Conservation (phyloP, 2,113 vertebrate genomes). For the Phalacrocorax aristotelis region DNA sequence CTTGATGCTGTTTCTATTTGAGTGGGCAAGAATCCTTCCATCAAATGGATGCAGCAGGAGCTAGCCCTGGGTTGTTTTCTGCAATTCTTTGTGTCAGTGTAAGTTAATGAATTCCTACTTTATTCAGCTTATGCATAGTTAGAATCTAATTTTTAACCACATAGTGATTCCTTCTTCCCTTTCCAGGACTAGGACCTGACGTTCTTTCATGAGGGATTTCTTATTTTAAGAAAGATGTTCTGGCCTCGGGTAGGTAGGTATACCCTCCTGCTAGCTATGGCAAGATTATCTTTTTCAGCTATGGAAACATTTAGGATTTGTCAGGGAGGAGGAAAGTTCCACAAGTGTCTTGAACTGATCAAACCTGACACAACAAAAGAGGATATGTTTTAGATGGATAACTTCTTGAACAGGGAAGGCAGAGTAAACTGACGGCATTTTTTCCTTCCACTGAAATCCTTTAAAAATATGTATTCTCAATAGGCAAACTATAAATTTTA, state of each 20-base stretch:
- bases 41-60: background rate
- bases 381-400: background rate
- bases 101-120: background rate
- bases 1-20: background rate
- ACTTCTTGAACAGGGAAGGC: background rate
- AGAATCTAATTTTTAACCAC: background rate
- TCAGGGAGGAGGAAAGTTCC: background rate
- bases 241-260: background rate
- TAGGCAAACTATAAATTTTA: background rate
- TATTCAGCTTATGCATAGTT: background rate
- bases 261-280: background rate
- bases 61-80: background rate
- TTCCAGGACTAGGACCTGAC: background rate
- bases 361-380: background rate
- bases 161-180: background rate
- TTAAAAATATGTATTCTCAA: background rate
- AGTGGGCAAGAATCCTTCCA: background rate
- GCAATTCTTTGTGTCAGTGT: fast-evolving
- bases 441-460: background rate
- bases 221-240: background rate
- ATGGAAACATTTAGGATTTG: background rate
- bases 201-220: background rate
- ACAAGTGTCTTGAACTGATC: background rate
- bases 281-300: background rate
- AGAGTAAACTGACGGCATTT: background rate